phyloP scores from a whole-genome alignment of 2,888 invertebrate species.

The Sesia apiformis region DNA sequence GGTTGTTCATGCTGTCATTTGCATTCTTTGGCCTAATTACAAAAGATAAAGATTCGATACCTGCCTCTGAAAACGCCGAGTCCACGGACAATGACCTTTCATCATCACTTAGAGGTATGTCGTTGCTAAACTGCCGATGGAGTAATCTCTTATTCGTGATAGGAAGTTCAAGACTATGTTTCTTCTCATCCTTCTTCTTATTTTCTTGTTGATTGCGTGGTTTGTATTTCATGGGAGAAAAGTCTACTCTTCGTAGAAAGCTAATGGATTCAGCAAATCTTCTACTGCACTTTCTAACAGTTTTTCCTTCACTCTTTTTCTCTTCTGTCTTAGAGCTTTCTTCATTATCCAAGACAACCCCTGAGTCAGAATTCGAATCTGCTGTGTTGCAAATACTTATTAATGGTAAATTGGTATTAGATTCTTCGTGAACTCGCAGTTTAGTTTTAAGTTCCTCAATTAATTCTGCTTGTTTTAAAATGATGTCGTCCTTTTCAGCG shows the following conservation, averaged over 20 bases:
- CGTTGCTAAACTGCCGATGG: slow-evolving; percentile 40
- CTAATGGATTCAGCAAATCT: slow-evolving; percentile 64
- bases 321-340: slow-evolving; percentile 41
- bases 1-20: slow-evolving; percentile 67
- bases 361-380: slow-evolving; percentile 67
- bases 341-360: slow-evolving; percentile 57
- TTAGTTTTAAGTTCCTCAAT: slow-evolving; percentile 53
- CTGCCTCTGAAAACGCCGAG: slow-evolving; percentile 40
- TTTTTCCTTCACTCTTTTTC: slow-evolving; percentile 40
- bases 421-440: slow-evolving; percentile 31
- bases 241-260: slow-evolving; percentile 60
- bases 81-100: slow-evolving; percentile 39
- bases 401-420: slow-evolving; percentile 33
- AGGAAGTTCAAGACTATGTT: slow-evolving; percentile 48
- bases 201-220: slow-evolving; percentile 40
- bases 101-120: slow-evolving; percentile 53
- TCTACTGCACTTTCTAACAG: slow-evolving; percentile 54
- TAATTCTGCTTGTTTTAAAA: slow-evolving; percentile 44
- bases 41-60: slow-evolving; percentile 35
- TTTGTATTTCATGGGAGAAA: slow-evolving; percentile 67
- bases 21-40: slow-evolving; percentile 50
- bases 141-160: slow-evolving; percentile 29
- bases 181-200: slow-evolving; percentile 58
- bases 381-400: slow-evolving; percentile 33
- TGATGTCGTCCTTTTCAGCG: slow-evolving; percentile 54